Percentiles rank a stretch among this genome's conserved stretches.
phyloP scores from a whole-genome alignment of 2,888 invertebrate species.

The Macrosoma leucophasiata region DNA sequence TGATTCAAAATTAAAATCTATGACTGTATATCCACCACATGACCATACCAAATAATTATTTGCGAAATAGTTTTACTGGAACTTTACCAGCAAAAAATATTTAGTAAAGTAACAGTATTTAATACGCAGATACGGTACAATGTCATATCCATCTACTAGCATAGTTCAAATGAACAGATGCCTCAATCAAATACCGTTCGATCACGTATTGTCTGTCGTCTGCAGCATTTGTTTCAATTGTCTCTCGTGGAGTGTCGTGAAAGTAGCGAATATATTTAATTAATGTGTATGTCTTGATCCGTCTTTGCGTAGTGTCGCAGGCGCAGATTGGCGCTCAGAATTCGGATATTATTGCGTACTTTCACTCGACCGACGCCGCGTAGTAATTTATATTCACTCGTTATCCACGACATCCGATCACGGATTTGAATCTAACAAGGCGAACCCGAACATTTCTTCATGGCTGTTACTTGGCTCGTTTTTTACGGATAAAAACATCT shows the following conservation, averaged over 20 bases:
- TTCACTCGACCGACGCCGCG: conserved; percentile 52
- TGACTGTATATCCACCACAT: too few relatives aligned
- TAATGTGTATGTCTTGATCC: conserved; percentile 47
- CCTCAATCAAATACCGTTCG: conserved; percentile 7
- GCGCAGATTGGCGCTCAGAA: conserved; percentile 37
- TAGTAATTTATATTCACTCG: conserved; percentile 51
- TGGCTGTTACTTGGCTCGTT: conserved; percentile 25
- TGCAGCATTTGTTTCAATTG: conserved; percentile 23
- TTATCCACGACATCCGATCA: conserved; percentile 53
- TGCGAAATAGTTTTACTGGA: too few relatives aligned
- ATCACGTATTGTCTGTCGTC: conserved; percentile 10
- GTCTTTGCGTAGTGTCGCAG: conserved; percentile 42
- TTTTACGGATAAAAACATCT: too few relatives aligned
- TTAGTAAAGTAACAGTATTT: too few relatives aligned
- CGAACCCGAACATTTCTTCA: conserved; percentile 21
- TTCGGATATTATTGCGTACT: conserved; percentile 47
- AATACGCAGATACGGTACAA: too few relatives aligned
- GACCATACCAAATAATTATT: too few relatives aligned
- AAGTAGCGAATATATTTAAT: conserved; percentile 44
- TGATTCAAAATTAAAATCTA: too few relatives aligned
- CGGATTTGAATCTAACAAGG: conserved; percentile 45
- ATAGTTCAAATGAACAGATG: too few relatives aligned
- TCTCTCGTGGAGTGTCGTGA: conserved; percentile 39
- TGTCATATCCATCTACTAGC: too few relatives aligned
- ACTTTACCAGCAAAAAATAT: too few relatives aligned